These are phyloP conservation scores for Malthinus seriepunctatus DNA, from an alignment of 2,888 invertebrate species.

Conservation along the genomic window DNA sequence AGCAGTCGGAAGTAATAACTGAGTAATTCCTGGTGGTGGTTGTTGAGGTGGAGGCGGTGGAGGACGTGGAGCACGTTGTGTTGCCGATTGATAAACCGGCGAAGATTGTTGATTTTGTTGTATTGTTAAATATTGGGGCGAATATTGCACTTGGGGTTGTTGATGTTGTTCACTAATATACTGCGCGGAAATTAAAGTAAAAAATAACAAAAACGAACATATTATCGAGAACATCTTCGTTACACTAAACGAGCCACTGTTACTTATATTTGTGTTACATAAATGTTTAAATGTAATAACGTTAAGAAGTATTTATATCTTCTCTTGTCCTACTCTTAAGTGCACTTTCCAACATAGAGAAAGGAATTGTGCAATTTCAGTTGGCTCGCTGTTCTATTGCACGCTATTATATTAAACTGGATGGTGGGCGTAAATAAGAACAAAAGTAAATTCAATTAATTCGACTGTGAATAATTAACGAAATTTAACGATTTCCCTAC, in stretches of 20 bases:
- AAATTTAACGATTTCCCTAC: too few relatives aligned
- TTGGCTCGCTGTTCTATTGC: conserved; percentile 32
- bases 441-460: background rate
- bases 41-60: conserved; percentile 54
- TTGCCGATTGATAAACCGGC: conserved; percentile 4
- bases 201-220: conserved; percentile 12
- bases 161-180: conserved; percentile 55
- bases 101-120: background rate
- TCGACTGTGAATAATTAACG: too few relatives aligned
- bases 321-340: conserved; percentile 32
- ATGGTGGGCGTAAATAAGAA: conserved; percentile 15
- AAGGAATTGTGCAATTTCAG: conserved; percentile 35
- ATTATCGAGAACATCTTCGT: background rate
- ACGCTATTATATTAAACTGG: background rate
- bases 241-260: background rate
- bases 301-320: conserved; percentile 31
- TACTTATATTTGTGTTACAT: background rate
- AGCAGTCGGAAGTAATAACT: conserved; percentile 54
- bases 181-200: conserved; percentile 22
- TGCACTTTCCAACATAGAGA: conserved; percentile 35
- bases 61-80: conserved; percentile 47
- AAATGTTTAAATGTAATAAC: conserved; percentile 2
- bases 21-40: conserved; percentile 45
- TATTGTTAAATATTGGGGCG: background rate
- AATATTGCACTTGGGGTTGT: conserved; percentile 48